phyloP scores from a whole-genome alignment of 2,888 invertebrate species.

The Drosophila algonquin region DNA sequence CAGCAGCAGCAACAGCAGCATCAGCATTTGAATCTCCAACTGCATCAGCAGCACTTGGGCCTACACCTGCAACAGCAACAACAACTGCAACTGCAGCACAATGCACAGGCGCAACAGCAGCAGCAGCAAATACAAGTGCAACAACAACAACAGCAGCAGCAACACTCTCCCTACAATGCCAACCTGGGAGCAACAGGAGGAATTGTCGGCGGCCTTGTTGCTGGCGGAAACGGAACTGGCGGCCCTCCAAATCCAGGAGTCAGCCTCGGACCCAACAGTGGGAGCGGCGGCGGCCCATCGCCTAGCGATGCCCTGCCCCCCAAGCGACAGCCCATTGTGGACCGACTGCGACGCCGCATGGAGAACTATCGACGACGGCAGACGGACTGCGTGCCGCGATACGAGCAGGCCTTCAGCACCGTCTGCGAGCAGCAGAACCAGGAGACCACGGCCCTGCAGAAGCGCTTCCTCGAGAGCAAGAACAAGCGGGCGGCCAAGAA shows the following conservation, averaged over 20 bases:
- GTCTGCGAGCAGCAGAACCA: conserved; percentile 95
- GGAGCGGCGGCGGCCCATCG: conserved; percentile 21
- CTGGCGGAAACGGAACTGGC: conserved; percentile 82
- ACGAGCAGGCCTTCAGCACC: conserved; percentile 93
- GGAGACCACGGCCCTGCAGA: conserved; percentile 94
- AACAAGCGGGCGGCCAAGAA: conserved; percentile 94
- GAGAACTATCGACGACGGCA: conserved; percentile 94
- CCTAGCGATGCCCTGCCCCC: conserved; percentile 88
- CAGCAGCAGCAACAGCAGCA: conserved; percentile 60
- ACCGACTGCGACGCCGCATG: conserved; percentile 92
- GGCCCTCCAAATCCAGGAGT: conserved; percentile 69
- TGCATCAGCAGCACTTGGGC: conserved; percentile 80
- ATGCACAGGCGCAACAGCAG: conserved; percentile 77
- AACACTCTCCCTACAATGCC: conserved; percentile 79
- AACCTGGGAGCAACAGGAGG: conserved; percentile 70
- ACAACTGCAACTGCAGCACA: conserved; percentile 81
- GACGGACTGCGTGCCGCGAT: conserved; percentile 93
- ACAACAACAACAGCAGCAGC: conserved; percentile 59
- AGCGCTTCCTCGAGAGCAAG: conserved; percentile 95
- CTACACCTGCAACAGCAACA: conserved; percentile 78
- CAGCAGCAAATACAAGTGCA: conserved; percentile 70
- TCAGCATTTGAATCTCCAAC: conserved; percentile 75
- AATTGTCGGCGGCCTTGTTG: conserved; percentile 78
- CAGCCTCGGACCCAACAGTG: conserved; percentile 42
- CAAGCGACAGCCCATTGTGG: conserved; percentile 93